phyloP scores from a whole-genome alignment of 1,140 invertebrate species.

The Drosophila subobscura region DNA sequence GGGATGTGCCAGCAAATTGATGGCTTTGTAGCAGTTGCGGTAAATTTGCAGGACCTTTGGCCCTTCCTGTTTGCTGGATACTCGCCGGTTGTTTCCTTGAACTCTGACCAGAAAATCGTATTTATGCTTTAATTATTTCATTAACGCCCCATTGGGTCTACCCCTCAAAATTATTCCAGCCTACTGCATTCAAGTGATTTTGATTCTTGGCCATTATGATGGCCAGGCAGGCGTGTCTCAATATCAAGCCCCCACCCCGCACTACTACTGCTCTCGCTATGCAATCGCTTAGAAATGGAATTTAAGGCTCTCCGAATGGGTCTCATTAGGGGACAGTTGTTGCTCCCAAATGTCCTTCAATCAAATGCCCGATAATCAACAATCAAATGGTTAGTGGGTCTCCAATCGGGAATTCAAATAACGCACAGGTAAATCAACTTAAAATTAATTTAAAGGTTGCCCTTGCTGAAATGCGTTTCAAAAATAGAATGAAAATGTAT shows the following conservation, averaged over 20 bases:
- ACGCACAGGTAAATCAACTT: background rate
- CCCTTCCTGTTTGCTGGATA: slow-evolving; percentile 12
- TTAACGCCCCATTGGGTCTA: slow-evolving; percentile 65
- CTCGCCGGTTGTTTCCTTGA: slow-evolving; percentile 39
- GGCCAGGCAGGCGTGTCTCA: slow-evolving; percentile 15
- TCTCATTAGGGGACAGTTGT: slow-evolving; percentile 40
- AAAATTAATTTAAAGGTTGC: too few relatives aligned
- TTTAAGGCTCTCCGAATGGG: slow-evolving; percentile 21
- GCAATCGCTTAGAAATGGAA: slow-evolving; percentile 59
- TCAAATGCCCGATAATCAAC: slow-evolving; percentile 30
- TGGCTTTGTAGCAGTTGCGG: slow-evolving; percentile 67
- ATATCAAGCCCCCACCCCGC: background rate
- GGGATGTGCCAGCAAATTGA: slow-evolving; percentile 54
- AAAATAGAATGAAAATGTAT: too few relatives aligned
- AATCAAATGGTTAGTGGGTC: too few relatives aligned
- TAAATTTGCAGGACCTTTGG: slow-evolving; percentile 38
- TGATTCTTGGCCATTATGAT: slow-evolving; percentile 65
- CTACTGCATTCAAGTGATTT: slow-evolving; percentile 72
- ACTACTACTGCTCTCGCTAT: slow-evolving; percentile 31
- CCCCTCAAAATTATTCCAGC: slow-evolving; percentile 68
- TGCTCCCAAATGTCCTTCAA: slow-evolving; percentile 48
- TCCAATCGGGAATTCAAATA: slow-evolving; percentile 9
- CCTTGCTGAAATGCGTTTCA: too few relatives aligned
- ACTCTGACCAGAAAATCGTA: slow-evolving; percentile 41
- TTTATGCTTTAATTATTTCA: slow-evolving; percentile 79